phyloP scores from a whole-genome alignment of 35 echinoderm and acorn worm genomes.

The Hemicentrotus pulcherrimus region DNA sequence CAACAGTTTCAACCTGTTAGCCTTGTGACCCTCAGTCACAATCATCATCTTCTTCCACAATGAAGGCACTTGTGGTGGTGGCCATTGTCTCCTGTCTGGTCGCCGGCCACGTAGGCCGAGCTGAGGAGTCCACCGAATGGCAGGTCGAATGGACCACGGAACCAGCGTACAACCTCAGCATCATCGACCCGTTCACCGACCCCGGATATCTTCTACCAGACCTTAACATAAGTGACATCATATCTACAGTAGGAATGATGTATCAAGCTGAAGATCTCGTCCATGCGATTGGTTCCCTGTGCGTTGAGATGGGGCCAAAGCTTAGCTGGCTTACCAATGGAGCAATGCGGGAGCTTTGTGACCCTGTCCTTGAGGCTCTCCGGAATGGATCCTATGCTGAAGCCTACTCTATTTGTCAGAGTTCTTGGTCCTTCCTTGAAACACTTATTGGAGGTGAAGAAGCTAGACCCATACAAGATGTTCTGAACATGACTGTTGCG shows the following conservation, averaged over 20 bases:
- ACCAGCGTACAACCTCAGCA: not conserved
- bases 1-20: not conserved
- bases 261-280: constrained; percentile 8
- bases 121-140: not conserved
- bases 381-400: not conserved
- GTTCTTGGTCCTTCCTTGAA: not conserved
- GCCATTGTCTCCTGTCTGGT: not conserved
- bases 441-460: not conserved
- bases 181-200: not conserved
- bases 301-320: not conserved
- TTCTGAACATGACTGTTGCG: not conserved
- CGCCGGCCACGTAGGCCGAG: not conserved
- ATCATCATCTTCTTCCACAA: not conserved
- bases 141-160: constrained; percentile 20
- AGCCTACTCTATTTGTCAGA: not conserved
- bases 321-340: not conserved
- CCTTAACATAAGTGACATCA: constrained; percentile 8
- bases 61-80: not conserved
- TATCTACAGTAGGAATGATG: not conserved
- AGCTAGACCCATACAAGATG: not conserved
- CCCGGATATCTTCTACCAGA: constrained; percentile 21
- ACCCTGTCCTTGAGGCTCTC: not conserved
- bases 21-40: not conserved
- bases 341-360: not conserved
- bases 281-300: constrained; percentile 5